Base-by-base conservation (phyloP, 37 sponge, comb jelly and placozoan species). In the Halisarca cf. caerulea region DNA sequence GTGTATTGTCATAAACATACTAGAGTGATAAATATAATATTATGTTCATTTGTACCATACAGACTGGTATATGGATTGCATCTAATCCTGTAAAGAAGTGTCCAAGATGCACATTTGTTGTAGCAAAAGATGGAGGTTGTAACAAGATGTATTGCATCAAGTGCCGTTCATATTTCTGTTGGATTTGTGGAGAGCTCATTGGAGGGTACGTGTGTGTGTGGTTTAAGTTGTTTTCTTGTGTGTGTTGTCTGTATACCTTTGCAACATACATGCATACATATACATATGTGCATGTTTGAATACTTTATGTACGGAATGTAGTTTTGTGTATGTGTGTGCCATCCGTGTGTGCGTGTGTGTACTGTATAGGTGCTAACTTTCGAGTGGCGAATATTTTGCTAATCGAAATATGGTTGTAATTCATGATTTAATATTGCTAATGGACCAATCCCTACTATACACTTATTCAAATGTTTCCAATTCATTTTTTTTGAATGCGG, bases 61-160 rank as follows among this genome's bases (percentile, higher is more conserved):
- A 92, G 92, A 59, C 80, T 58, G 25, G 80, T n/a, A 0, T 86
- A 0, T 92, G 92, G 92, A 66, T 88, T 41, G n/a, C 82, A 17
- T 57, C 83, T 21, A 57, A 64, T 58, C 73, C 73, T 73, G 89
- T 86, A 21, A 85, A 44, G 54, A 42, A 38, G 8, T 92, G 92
- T 35, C 92, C 92, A 21, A 77, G 44, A 23, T 92, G 92, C 53
- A 33, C 59, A 25, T 54, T 37, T 18, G 38, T 60, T n/a, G 86
- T 92, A 40, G 82, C 84, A 70, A 92, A 92, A 86, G 75, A 59
- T 58, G 92, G 92, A 41, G 92, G 92, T 59, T 92, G 92, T 66
- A 92, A 92, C 80, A 82, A 92, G 24, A 92, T 92, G 89, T 30
- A 0, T 7, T 92, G 92, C 28, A 14, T 18, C 24, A 64, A 62